phyloP scores from a whole-genome alignment of 92 coral and sea anemone genomes.

The Zoanthus sociatus region DNA sequence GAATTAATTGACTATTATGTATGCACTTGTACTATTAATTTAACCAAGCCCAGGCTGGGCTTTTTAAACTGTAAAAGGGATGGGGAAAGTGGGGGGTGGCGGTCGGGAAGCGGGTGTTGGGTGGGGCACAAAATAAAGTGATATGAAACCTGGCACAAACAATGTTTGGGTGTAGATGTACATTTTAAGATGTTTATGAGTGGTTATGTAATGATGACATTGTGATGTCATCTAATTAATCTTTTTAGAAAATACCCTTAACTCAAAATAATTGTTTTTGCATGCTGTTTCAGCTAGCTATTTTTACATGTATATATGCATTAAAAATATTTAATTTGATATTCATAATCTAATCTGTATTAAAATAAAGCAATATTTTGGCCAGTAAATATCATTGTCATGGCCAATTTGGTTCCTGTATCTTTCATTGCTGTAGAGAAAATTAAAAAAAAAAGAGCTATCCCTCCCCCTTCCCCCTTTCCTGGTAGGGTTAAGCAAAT shows the following conservation, averaged over 20 bases:
- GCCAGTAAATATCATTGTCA: background rate
- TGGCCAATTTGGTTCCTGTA: background rate
- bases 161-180: conserved; percentile 29
- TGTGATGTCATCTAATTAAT: conserved; percentile 13
- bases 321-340: conserved; percentile 5
- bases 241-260: conserved; percentile 14
- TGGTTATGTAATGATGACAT: conserved; percentile 19
- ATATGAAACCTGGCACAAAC: conserved; percentile 20
- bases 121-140: too few species aligned
- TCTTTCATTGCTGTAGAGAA: background rate
- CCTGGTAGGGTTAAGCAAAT: conserved; percentile 17
- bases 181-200: conserved; percentile 28
- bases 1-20: too few species aligned
- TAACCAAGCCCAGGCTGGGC: too few species aligned
- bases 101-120: too few species aligned
- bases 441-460: background rate
- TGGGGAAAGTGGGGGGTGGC: too few species aligned
- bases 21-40: too few species aligned
- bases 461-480: background rate
- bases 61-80: too few species aligned
- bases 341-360: conserved; percentile 23
- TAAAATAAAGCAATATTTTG: conserved; percentile 12
- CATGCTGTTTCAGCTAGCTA: conserved; percentile 20
- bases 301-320: background rate
- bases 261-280: background rate